These are phyloP conservation scores for Cyclura pinguis DNA, from an alignment of 2,797 vertebrate genomes.

Conservation along the genomic window DNA sequence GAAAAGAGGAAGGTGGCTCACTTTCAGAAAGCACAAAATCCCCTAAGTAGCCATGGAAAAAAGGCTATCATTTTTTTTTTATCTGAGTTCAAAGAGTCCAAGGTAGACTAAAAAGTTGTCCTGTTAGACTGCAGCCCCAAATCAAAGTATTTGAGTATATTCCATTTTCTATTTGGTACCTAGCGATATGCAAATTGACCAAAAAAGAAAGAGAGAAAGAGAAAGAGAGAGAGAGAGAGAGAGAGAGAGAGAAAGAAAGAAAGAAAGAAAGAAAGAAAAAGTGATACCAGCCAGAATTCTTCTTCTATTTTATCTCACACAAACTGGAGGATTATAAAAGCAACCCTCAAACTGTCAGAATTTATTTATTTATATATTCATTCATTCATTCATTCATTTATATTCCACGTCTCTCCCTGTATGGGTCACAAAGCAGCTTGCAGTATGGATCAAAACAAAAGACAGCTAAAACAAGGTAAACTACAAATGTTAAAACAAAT, in stretches of 20 bases:
- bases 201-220: neutral
- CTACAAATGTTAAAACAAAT: no score
- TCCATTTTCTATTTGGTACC: neutral
- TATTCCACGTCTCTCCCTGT: no score
- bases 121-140: neutral
- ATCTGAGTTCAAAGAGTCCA: neutral
- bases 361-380: no score
- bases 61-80: neutral
- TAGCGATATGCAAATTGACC: neutral
- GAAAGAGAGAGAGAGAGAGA: no score
- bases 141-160: neutral
- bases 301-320: neutral
- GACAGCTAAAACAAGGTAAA: no score
- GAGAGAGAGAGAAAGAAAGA: neutral
- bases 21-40: neutral
- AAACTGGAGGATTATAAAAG: neutral
- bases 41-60: no score
- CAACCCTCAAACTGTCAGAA: neutral
- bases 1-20: neutral
- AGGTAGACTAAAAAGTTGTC: neutral
- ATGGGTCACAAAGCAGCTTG: no score
- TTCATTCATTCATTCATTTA: no score
- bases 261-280: no score
- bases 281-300: no score
- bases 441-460: no score